These are phyloP conservation scores for Drosophila yakuba DNA, from an alignment of 1,140 invertebrate species.

Conservation along the genomic window DNA sequence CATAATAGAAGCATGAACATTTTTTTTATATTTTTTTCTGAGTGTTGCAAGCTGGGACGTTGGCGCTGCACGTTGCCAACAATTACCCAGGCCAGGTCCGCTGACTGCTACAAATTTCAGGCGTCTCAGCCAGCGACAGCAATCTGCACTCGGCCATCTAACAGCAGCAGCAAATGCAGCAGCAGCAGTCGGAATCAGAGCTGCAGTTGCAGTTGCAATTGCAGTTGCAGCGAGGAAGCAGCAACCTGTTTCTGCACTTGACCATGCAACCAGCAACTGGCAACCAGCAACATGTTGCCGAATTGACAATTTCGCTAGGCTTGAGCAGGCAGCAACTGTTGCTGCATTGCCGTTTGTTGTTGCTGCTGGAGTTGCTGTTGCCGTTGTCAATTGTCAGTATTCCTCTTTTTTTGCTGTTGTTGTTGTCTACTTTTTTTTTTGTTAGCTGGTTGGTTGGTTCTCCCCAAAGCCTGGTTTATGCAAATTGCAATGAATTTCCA, in stretches of 20 bases:
- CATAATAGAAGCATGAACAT: too few species aligned
- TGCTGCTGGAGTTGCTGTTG: constrained; percentile 34
- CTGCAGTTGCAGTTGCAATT: constrained; percentile 15
- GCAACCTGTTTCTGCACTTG: constrained; percentile 81
- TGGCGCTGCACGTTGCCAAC: constrained; percentile 68
- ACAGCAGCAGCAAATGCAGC: constrained; percentile 50
- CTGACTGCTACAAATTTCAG: constrained; percentile 82
- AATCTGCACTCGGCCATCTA: constrained; percentile 75
- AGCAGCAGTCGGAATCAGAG: constrained; percentile 30
- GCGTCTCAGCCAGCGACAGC: constrained; percentile 64
- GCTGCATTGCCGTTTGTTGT: constrained; percentile 22
- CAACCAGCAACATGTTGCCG: constrained; percentile 72
- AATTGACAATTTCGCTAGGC: constrained; percentile 78
- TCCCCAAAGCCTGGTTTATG: constrained; percentile 66
- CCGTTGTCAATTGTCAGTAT: constrained; percentile 78
- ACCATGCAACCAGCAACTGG: constrained; percentile 58
- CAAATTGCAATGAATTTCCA: constrained; percentile 76
- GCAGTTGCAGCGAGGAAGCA: constrained; percentile 61
- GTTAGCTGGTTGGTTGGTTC: constrained; percentile 11
- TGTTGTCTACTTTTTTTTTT: neutral
- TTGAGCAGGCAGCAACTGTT: constrained; percentile 48
- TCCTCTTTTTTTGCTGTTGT: too few species aligned
- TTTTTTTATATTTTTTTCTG: constrained; percentile 1
- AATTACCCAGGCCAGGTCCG: constrained; percentile 54
- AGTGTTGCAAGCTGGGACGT: constrained; percentile 48